Conservation (phyloP, 2,113 vertebrate species). For the Oenanthe oenanthe region DNA sequence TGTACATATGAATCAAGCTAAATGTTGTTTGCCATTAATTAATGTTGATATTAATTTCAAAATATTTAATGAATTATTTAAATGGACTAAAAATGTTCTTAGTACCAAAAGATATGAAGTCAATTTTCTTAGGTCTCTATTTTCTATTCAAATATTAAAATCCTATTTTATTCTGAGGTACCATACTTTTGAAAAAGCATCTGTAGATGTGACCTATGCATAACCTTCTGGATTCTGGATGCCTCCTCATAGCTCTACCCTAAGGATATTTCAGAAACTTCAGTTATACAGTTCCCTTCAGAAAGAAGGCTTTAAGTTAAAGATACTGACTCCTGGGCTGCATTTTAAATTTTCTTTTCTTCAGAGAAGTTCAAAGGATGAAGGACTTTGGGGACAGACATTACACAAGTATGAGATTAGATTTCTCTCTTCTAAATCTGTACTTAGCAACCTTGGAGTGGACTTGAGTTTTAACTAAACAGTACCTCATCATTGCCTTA, state of each 20-base stretch:
- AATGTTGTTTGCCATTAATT: neutral
- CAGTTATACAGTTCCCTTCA: neutral
- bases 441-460: neutral
- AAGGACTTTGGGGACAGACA: neutral
- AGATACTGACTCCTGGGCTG: neutral
- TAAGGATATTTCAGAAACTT: constrained; percentile 30
- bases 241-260: neutral
- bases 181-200: neutral
- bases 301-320: constrained; percentile 15
- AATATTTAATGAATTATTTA: neutral
- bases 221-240: neutral
- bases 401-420: neutral
- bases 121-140: neutral
- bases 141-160: neutral
- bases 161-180: neutral
- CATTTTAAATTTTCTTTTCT: constrained; percentile 24
- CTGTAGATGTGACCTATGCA: neutral
- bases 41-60: neutral
- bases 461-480: neutral
- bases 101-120: neutral
- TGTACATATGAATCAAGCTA: neutral
- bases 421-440: neutral
- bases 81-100: neutral
- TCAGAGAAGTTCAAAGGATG: constrained; percentile 18
- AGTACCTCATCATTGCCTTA: neutral